Base-by-base conservation (phyloP, 2,888 invertebrate species). In the Geophilus truncorum region DNA sequence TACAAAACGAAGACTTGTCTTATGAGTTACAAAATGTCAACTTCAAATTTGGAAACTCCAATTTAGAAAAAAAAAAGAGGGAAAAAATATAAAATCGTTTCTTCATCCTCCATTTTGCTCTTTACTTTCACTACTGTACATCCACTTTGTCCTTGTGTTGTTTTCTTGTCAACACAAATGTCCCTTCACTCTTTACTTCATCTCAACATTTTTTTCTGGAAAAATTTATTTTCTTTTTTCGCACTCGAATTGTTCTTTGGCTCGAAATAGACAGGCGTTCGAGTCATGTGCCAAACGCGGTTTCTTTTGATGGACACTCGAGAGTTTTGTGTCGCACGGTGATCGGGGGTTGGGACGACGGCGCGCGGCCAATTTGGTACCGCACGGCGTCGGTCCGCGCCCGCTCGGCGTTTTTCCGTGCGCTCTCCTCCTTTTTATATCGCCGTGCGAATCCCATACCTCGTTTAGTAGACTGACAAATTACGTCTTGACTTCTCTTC, bases 311-410 rank as follows among this genome's bases (percentile, higher is more conserved):
- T 77, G 36, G 36, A 34, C 77, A 77, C 77, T 40, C 77, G 5
- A n/a, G 70, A 70, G 6, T n/a, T 25, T 23, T 10, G 70, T 70
- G 70, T 70, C 70, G 28, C 70, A 70, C 70, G 70, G 70, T 62
- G 57, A 21, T 10, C 10, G 21, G 10, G 6, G 4, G 57, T 70
- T 28, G 70, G 28, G 28, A 70, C 70, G 70, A 70, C 70, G 70
- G 70, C 70, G 70, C 70, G 70, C 70, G 70, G 70, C 70, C 70
- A 70, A 70, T 70, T 70, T 70, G 70, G 70, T 51, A 45, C 30
- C 79, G 79, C 79, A 25, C 45, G 51, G 79, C 79, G 34, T 79
- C 18, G 57, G 40, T 45, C 79, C 45, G 36, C 45, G 40, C 21
- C 79, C 30, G 51, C 30, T 45, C 79, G 51, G 30, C 79, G n/a